Evolutionary conservation across 2,888 invertebrate genomes (phyloP).

Genomic region (Strigamia transsilvanica): DNA sequence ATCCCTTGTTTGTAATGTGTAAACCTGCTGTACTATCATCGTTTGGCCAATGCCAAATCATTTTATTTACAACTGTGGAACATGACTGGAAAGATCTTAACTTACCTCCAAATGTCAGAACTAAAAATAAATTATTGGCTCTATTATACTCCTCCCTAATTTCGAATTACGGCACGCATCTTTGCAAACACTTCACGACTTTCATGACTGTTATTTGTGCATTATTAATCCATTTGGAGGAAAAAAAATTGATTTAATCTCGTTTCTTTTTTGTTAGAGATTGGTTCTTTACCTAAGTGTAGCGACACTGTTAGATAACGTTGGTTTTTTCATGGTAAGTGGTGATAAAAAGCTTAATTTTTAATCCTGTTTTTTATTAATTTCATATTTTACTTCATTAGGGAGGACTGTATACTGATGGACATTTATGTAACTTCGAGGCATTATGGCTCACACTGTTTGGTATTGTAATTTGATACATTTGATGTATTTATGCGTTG

Average conservation of each 20-base stretch:
- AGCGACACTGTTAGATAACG: conserved; percentile 43
- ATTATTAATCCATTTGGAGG: neutral
- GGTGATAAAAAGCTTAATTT: neutral
- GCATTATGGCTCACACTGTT: conserved; percentile 52
- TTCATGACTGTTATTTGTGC: neutral
- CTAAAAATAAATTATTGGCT: conserved; percentile 34
- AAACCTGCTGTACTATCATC: neutral
- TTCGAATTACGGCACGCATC: neutral
- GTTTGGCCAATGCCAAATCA: conserved; percentile 2
- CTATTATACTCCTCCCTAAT: neutral
- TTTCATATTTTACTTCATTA: neutral
- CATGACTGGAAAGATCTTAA: conserved; percentile 23
- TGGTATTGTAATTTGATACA: conserved; percentile 43
- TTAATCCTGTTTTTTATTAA: neutral
- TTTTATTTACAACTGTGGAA: conserved; percentile 7
- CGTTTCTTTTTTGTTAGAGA: conserved; percentile 43
- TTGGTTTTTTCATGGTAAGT: conserved; percentile 52
- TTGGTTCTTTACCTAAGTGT: conserved; percentile 50
- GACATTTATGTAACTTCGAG: conserved; percentile 52
- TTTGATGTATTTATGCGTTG: neutral
- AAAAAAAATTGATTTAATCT: no score
- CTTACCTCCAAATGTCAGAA: conserved; percentile 16
- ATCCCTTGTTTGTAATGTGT: conserved; percentile 36
- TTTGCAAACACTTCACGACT: neutral
- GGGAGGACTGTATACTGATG: conserved; percentile 53